Conservation (phyloP, 2,888 invertebrate genomes). For the Caenorhabditis angaria region DNA sequence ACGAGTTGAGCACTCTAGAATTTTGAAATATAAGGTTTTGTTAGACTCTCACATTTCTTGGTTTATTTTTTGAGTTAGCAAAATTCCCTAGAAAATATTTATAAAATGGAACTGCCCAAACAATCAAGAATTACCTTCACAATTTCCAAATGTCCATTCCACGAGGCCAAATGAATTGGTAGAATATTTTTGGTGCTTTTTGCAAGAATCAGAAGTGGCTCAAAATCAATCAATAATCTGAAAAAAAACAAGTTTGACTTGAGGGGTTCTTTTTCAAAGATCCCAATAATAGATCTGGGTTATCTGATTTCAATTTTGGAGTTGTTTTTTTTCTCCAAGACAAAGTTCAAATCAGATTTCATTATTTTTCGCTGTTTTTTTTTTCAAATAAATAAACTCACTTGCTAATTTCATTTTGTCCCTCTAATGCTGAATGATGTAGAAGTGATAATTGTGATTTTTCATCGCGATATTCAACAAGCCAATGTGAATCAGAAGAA, state of each 20-base stretch:
- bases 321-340: neutral
- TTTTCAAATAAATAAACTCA: neutral
- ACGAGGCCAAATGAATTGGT: constrained; percentile 69
- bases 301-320: neutral
- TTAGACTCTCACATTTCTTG: too few species aligned
- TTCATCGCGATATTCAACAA: constrained; percentile 34
- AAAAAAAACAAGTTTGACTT: too few species aligned
- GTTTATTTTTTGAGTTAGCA: too few species aligned
- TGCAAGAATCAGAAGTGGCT: constrained; percentile 46
- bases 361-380: too few species aligned
- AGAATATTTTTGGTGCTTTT: constrained; percentile 60
- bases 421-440: constrained; percentile 33
- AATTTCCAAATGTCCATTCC: constrained; percentile 62
- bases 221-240: constrained; percentile 55
- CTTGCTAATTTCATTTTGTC: constrained; percentile 40
- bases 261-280: too few species aligned
- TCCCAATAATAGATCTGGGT: neutral
- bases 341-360: too few species aligned
- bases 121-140: too few species aligned
- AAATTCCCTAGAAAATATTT: too few species aligned
- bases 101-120: too few species aligned
- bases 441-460: constrained; percentile 32
- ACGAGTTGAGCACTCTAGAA: too few species aligned
- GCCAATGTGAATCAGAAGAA: constrained; percentile 26
- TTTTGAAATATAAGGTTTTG: too few species aligned